Evolutionary conservation across 1,140 invertebrate species (phyloP).

Genomic region (Scaptomyza montana): DNA sequence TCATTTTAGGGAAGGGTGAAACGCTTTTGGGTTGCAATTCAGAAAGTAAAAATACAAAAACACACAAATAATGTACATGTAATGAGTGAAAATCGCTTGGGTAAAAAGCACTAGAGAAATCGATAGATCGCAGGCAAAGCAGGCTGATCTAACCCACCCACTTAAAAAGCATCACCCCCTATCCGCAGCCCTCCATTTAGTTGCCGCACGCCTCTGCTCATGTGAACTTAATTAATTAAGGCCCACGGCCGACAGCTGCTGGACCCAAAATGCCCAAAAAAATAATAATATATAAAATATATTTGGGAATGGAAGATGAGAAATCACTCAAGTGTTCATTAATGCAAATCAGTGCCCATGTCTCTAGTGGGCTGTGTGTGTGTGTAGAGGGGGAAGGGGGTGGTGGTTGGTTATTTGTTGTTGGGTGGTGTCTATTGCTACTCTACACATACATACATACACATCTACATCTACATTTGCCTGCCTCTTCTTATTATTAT

Average conservation of each 20-base stretch:
- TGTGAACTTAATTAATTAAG: constrained; percentile 82
- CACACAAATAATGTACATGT: constrained; percentile 56
- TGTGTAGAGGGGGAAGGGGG: constrained; percentile 1
- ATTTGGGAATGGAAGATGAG: constrained; percentile 34
- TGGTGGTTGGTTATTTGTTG: neutral
- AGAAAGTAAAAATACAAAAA: constrained; percentile 55
- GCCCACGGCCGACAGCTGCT: constrained; percentile 74
- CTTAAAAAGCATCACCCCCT: neutral
- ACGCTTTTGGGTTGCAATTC: constrained; percentile 5
- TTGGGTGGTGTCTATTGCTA: constrained; percentile 21
- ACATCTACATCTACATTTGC: neutral
- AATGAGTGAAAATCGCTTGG: constrained; percentile 52
- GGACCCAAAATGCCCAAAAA: constrained; percentile 36
- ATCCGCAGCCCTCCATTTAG: neutral
- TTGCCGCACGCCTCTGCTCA: constrained; percentile 48
- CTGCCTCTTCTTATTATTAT: neutral
- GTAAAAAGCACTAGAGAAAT: constrained; percentile 50
- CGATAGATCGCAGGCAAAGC: constrained; percentile 58
- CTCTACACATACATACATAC: constrained; percentile 10
- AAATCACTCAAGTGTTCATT: constrained; percentile 78
- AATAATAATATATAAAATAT: constrained; percentile 27
- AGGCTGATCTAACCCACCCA: constrained; percentile 42
- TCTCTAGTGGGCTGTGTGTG: constrained; percentile 54
- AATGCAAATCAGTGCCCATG: constrained; percentile 79
- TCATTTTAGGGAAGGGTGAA: neutral